Evolutionary conservation across 2,113 vertebrate species (phyloP).

Genomic region (Chaetura pelagica): DNA sequence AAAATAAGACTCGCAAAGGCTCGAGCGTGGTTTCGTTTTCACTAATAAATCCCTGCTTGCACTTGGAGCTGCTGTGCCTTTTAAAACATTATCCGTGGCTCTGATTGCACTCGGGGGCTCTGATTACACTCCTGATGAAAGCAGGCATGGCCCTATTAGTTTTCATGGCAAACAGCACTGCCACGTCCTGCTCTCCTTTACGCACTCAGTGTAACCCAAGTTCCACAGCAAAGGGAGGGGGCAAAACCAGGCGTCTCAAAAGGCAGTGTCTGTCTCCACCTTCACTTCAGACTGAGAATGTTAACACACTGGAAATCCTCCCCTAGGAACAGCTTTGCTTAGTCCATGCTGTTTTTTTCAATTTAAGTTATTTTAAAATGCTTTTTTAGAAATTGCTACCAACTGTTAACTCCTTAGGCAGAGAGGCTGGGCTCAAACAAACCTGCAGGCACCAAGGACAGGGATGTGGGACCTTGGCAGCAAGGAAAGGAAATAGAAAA

Average conservation of each 20-base stretch:
- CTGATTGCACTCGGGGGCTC: slow-evolving; percentile 61
- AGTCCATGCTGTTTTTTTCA: not conserved
- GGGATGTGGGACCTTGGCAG: not conserved
- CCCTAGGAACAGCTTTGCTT: not conserved
- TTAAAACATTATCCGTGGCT: slow-evolving; percentile 63
- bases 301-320: not conserved
- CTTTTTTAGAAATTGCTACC: not conserved
- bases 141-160: slow-evolving; percentile 60
- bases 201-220: not conserved
- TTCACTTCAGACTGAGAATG: not conserved
- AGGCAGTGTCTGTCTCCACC: not conserved
- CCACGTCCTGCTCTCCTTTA: slow-evolving; percentile 9
- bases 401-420: not conserved
- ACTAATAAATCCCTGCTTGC: slow-evolving; percentile 69
- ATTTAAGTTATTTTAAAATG: not conserved
- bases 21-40: slow-evolving; percentile 55
- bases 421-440: not conserved
- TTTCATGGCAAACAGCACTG: slow-evolving; percentile 56
- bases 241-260: not conserved
- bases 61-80: slow-evolving; percentile 65
- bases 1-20: slow-evolving; percentile 58
- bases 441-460: not conserved
- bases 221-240: slow-evolving; percentile 10
- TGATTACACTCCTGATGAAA: slow-evolving; percentile 69
- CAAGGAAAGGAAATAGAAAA: fast-evolving